Base-by-base conservation (phyloP, 2,797 vertebrate species). In the Pseudomugil gertrudae region DNA sequence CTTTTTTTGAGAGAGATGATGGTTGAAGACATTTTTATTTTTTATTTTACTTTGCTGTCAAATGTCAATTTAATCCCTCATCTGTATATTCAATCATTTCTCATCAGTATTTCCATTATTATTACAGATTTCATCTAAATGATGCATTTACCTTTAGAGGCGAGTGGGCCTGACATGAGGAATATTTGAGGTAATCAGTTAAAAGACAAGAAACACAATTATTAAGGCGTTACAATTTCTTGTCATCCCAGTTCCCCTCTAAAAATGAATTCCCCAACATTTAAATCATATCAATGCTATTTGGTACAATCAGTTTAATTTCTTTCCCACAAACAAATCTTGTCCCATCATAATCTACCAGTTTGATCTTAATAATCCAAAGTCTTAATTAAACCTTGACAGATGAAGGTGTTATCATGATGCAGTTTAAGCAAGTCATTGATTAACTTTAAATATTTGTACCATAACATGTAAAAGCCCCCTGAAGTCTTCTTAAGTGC, bases 401-500 rank as follows among this genome's bases (percentile, higher is more conserved):
- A 61, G 67, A 33, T 51, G 13, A 9, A 24, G 51, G 32, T 54
- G 45, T 75, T 68, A 64, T 60, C 19, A 55, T n/a, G 45, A 65
- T 61, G 11, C 50, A 48, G 38, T 60, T 30, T 58, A 40, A 60
- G 30, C 15, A 43, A 26, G 36, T 50, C 23, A 35, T 69, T 64
- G 13, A 19, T 50, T 13, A 29, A 58, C 47, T 57, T 38, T 65
- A 54, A 15, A 45, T 71, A 19, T 32, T 30, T 52, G 72, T 69
- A 57, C 69, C 54, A 48, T 36, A 62, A 60, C 53, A 54, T 17
- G 38, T n/a, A 76, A 50, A 71, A 35, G 67, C 79, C 59, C 64
- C 27, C 66, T 58, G 65, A 82, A 70, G 51, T 76, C 76, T 78
- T 73, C 63, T 45, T 80, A 40, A 70, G 32, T 70, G 63, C 27